phyloP scores from a whole-genome alignment of 2,888 invertebrate species.

The Phengaris alcon region DNA sequence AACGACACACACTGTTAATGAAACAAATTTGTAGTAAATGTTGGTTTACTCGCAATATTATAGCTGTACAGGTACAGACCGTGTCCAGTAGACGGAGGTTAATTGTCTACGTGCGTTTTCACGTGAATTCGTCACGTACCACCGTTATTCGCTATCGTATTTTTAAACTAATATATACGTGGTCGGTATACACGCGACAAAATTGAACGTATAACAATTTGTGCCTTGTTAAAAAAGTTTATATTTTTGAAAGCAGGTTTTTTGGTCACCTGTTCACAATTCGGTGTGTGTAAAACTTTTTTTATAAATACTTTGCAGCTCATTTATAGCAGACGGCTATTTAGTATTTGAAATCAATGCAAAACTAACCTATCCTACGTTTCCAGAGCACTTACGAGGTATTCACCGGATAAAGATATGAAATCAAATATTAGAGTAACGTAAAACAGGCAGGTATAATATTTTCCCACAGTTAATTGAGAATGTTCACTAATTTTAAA shows the following conservation, averaged over 20 bases:
- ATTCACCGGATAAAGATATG: too few relatives aligned
- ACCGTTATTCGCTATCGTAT: constrained; percentile 35
- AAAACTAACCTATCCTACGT: too few relatives aligned
- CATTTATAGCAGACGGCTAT: too few relatives aligned
- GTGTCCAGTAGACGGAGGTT: constrained; percentile 65
- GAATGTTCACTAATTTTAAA: too few relatives aligned
- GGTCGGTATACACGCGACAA: constrained; percentile 15
- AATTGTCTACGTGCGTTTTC: constrained; percentile 71
- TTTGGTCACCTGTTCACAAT: not conserved
- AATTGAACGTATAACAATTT: constrained; percentile 25
- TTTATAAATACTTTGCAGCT: not conserved
- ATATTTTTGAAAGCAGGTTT: not conserved
- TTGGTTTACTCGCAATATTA: constrained; percentile 24
- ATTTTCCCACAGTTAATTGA: too few relatives aligned
- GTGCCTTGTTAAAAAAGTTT: not conserved
- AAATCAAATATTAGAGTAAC: too few relatives aligned
- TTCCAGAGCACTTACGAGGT: too few relatives aligned
- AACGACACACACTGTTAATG: not conserved
- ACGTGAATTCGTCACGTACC: constrained; percentile 66
- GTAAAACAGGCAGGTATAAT: too few relatives aligned
- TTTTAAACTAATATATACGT: constrained; percentile 29
- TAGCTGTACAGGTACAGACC: constrained; percentile 33
- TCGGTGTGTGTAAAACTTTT: not conserved
- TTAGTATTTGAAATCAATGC: too few relatives aligned
- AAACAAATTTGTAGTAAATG: constrained; percentile 9